Base-by-base conservation (phyloP, 2,113 vertebrate species). In the Psophia crepitans region DNA sequence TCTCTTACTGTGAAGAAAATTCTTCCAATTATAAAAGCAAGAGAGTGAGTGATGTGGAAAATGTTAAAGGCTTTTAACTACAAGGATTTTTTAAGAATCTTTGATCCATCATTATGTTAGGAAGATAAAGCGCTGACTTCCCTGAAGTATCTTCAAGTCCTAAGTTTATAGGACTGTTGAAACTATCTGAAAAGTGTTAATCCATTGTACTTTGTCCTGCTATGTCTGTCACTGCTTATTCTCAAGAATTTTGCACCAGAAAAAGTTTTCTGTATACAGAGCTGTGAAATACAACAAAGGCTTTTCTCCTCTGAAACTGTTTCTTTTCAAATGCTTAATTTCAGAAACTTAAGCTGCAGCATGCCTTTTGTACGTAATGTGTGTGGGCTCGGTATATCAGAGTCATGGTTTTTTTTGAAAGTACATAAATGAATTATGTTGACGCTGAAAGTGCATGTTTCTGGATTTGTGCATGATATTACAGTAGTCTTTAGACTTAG, bases 311-410 rank as follows among this genome's bases (percentile, higher is more conserved):
- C 17, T 70, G 49, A 81, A 87, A 24, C 3, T 14, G 4, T 84
- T 65, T 5, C 27, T 74, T 86, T 90, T 73, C 32, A 80, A 57
- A 57, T 74, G 37, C 26, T 76, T 64, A 8, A 39, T 64, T 68
- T 88, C 28, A 80, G 53, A 39, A 71, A 33, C 6, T 16, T 77
- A 4, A 41, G 46, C 78, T 60, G 12, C 17, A 64, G 5, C 4
- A 0, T 70, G 19, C 22, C 23, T 84, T 75, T 82, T 82, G 51
- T 44, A n/a, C 0, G 1, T 61, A 22, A 44, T 0, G 2, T 66
- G 2, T 22, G 16, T 76, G 27, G 54, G 24, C 49, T 82, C 51
- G 11, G 5, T 46, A 9, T 43, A 51, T 16, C 32, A n/a, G 35
- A 54, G 26, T 49, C 9, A 2, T 0, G 0, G n/a, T n/a, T 10